Evolutionary conservation across 2,888 invertebrate genomes (phyloP).

Genomic region (Aplocera efformata): DNA sequence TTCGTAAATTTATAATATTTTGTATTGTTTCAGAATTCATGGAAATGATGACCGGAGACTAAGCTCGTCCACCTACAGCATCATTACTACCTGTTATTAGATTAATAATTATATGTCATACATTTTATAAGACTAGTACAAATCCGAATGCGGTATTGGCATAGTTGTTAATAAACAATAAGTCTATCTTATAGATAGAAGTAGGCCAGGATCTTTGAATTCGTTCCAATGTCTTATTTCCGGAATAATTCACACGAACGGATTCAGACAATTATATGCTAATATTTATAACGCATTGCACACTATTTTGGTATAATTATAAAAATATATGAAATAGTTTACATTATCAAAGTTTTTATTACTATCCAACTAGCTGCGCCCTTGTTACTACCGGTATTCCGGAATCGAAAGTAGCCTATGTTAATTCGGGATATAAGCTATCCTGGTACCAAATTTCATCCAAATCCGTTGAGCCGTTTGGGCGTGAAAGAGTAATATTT

Average conservation of each 20-base stretch:
- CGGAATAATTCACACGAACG: constrained; percentile 67
- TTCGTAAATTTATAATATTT: too few species aligned
- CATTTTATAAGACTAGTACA: constrained; percentile 65
- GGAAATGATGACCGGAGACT: constrained; percentile 97
- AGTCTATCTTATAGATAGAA: constrained; percentile 72
- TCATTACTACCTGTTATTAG: constrained; percentile 53
- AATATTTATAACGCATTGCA: constrained; percentile 68
- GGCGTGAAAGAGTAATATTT: too few species aligned
- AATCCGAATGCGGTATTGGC: constrained; percentile 72
- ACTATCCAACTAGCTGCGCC: too few species aligned
- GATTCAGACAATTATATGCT: constrained; percentile 54
- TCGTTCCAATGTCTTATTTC: constrained; percentile 68
- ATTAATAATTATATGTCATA: constrained; percentile 54
- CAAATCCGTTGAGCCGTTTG: too few species aligned
- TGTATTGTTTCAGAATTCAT: constrained; percentile 87
- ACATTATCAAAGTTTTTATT: too few species aligned
- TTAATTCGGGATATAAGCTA: too few species aligned
- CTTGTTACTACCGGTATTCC: too few species aligned
- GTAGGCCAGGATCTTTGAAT: constrained; percentile 40
- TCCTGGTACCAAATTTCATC: too few species aligned
- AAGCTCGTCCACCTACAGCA: constrained; percentile 47
- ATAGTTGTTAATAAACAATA: constrained; percentile 47
- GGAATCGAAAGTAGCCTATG: too few species aligned
- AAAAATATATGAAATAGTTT: constrained; percentile 20
- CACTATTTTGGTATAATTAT: constrained; percentile 20